Conservation (phyloP, 2,113 vertebrate species). For the Empidonax alnorum region DNA sequence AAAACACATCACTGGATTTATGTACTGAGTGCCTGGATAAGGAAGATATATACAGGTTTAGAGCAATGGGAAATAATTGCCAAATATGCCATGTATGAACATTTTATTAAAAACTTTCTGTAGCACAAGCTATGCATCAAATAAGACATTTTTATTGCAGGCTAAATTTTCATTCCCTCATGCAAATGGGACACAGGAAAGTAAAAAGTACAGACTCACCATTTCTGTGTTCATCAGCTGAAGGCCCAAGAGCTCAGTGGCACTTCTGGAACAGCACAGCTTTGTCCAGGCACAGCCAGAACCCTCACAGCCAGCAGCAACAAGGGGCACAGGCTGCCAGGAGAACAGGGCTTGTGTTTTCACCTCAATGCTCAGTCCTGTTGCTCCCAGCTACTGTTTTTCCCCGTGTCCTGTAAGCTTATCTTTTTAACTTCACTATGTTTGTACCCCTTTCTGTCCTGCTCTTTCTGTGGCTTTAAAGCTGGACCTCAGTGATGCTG, state of each 20-base stretch:
- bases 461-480: background rate
- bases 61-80: conserved; percentile 38
- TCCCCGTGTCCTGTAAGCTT: background rate
- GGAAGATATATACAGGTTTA: background rate
- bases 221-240: background rate
- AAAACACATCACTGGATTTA: conserved; percentile 26
- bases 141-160: conserved; percentile 15
- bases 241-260: background rate
- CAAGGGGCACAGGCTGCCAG: background rate
- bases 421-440: background rate
- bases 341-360: background rate
- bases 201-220: background rate
- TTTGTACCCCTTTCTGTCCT: background rate
- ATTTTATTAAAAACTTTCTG: conserved; percentile 10
- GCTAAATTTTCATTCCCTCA: background rate
- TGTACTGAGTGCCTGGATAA: background rate
- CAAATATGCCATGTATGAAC: background rate
- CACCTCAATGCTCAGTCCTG: background rate
- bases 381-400: background rate
- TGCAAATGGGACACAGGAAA: background rate
- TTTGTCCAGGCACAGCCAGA: background rate
- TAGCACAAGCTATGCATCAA: background rate
- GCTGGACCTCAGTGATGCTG: background rate
- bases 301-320: background rate
- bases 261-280: background rate